phyloP scores from a whole-genome alignment of 2,888 invertebrate species.

The Nomada ferruginata region DNA sequence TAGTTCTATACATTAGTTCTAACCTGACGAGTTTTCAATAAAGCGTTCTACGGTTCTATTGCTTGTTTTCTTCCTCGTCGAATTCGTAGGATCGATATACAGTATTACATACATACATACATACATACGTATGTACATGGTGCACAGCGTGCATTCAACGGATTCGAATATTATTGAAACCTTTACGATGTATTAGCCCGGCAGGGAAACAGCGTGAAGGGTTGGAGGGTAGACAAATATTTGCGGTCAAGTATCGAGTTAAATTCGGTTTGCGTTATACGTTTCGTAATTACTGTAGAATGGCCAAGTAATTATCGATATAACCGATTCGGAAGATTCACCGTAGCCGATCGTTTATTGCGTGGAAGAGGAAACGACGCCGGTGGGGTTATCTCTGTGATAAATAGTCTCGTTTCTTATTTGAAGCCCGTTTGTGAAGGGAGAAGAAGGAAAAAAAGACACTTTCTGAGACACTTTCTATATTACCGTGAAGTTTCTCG shows the following conservation, averaged over 20 bases:
- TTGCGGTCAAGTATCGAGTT: slow-evolving; percentile 48
- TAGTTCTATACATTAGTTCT: slow-evolving; percentile 5
- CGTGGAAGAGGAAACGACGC: too few relatives aligned
- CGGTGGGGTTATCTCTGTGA: not conserved
- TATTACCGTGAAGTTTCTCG: slow-evolving; percentile 25
- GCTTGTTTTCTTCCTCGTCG: slow-evolving; percentile 64
- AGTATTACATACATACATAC: not conserved
- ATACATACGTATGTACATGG: not conserved
- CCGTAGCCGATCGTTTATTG: too few relatives aligned
- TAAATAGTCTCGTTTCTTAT: not conserved
- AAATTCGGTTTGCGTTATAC: slow-evolving; percentile 41
- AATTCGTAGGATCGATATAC: slow-evolving; percentile 58
- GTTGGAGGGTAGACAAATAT: slow-evolving; percentile 40
- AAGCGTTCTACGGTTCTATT: slow-evolving; percentile 63
- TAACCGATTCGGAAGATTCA: not conserved
- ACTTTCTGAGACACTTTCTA: slow-evolving; percentile 14
- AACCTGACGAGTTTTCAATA: slow-evolving; percentile 64
- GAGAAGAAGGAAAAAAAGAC: not conserved
- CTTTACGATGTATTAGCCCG: slow-evolving; percentile 45
- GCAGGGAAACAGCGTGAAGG: not conserved
- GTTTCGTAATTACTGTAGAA: slow-evolving; percentile 20
- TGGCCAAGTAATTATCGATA: slow-evolving; percentile 33
- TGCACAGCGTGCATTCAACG: slow-evolving; percentile 41
- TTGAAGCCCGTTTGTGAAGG: not conserved
- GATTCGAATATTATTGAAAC: slow-evolving; percentile 64